Evolutionary conservation across 2,888 invertebrate species (phyloP).

Genomic region (Bombyx huttoni): DNA sequence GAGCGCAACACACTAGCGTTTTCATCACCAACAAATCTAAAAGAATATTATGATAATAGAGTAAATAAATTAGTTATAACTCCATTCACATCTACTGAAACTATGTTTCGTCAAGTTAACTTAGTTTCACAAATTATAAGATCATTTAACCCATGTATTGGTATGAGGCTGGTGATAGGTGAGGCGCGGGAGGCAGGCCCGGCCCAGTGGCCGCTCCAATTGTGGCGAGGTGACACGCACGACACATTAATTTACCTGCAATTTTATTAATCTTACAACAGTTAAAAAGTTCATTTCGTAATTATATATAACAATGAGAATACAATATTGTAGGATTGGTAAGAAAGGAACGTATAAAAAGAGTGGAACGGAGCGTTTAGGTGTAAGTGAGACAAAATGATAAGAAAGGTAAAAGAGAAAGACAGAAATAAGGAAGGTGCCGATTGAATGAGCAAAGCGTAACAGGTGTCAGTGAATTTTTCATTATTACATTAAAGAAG

Average conservation of each 20-base stretch:
- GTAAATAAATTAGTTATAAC: neutral
- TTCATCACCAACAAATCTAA: neutral
- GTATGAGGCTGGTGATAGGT: constrained; percentile 85
- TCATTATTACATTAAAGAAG: too few relatives aligned
- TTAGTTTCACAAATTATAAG: neutral
- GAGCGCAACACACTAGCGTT: neutral
- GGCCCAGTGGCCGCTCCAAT: constrained; percentile 77
- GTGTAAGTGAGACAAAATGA: too few relatives aligned
- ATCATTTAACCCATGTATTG: constrained; percentile 83
- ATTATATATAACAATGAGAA: too few relatives aligned
- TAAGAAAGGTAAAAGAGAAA: too few relatives aligned
- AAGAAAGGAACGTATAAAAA: too few relatives aligned
- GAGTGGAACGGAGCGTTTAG: too few relatives aligned
- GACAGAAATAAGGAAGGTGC: too few relatives aligned
- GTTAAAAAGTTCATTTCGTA: too few relatives aligned
- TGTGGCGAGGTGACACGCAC: constrained; percentile 91
- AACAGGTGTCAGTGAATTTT: too few relatives aligned
- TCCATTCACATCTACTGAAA: too few relatives aligned
- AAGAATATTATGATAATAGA: neutral
- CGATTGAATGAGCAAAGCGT: too few relatives aligned
- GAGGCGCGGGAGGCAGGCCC: constrained; percentile 83
- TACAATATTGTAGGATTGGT: too few relatives aligned
- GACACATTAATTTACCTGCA: constrained; percentile 90
- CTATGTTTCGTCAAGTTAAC: neutral
- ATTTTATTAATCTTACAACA: neutral